Percentiles rank a stretch among this genome's conserved stretches.
Conservation (phyloP, 1,140 invertebrate species). For the Parasteatoda tepidariorum region DNA sequence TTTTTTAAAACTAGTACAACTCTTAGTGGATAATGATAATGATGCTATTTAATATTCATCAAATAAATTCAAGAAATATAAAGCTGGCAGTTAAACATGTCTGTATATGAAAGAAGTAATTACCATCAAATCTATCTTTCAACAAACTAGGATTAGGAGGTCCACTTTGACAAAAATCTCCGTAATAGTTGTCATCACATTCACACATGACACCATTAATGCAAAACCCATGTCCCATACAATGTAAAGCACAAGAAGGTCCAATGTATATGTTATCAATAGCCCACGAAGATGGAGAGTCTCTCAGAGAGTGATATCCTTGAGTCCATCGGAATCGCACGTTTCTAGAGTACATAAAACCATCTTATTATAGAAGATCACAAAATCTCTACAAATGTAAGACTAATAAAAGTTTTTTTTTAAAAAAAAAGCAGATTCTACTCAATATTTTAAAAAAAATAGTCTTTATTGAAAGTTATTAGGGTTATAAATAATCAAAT, state of each 20-base stretch:
- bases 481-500: background rate
- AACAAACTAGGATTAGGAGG: conserved; percentile 65
- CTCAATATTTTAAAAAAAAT: background rate
- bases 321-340: conserved; percentile 71
- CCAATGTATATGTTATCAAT: conserved; percentile 71
- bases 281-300: conserved; percentile 69
- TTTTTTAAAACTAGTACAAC: too few relatives aligned
- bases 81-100: background rate
- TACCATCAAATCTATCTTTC: conserved; percentile 67
- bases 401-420: background rate
- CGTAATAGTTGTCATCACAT: conserved; percentile 68
- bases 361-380: background rate
- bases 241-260: conserved; percentile 69
- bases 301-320: conserved; percentile 66
- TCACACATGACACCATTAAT: conserved; percentile 68
- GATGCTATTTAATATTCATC: too few relatives aligned
- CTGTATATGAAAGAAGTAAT: background rate
- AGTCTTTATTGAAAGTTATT: background rate
- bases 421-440: background rate
- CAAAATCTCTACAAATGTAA: background rate
- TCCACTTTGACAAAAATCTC: conserved; percentile 65
- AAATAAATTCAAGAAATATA: too few relatives aligned
- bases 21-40: too few relatives aligned
- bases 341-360: conserved; percentile 62
- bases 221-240: conserved; percentile 70